Conservation (phyloP, 2,797 vertebrate genomes). For the Typhlichthys subterraneus region DNA sequence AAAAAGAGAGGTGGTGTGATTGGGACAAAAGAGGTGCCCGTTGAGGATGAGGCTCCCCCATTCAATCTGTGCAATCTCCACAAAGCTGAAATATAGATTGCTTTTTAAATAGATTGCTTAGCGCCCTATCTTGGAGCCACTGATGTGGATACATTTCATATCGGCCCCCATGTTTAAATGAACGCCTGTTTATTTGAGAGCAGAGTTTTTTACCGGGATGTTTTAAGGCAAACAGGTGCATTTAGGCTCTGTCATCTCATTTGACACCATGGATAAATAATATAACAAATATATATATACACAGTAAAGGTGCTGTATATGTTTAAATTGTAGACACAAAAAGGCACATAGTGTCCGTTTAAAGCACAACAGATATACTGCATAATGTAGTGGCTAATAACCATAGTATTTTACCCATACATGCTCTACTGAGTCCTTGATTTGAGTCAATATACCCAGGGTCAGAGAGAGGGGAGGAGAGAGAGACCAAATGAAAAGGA, state of each 20-base stretch:
- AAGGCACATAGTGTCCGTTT: neutral
- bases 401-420: conserved; percentile 47
- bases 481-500: neutral
- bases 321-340: conserved; percentile 15
- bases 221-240: conserved; percentile 63
- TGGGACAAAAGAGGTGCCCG: conserved; percentile 23
- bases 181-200: conserved; percentile 61
- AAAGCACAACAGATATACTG: conserved; percentile 7
- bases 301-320: conserved; percentile 17
- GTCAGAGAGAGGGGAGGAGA: conserved; percentile 19
- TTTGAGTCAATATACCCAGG: conserved; percentile 51
- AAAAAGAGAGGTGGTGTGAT: neutral
- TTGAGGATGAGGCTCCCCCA: conserved; percentile 70
- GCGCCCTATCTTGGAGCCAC: conserved; percentile 67
- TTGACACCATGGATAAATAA: conserved; percentile 53
- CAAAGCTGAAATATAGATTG: conserved; percentile 75
- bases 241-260: conserved; percentile 35
- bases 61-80: conserved; percentile 77
- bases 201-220: conserved; percentile 48
- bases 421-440: conserved; percentile 41
- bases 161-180: conserved; percentile 68
- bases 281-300: conserved; percentile 30
- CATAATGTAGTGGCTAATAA: conserved; percentile 51
- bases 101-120: conserved; percentile 81
- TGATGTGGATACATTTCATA: conserved; percentile 76